These are phyloP conservation scores for Chrysina gloriosa DNA, from an alignment of 2,888 invertebrate species.

Conservation along the genomic window DNA sequence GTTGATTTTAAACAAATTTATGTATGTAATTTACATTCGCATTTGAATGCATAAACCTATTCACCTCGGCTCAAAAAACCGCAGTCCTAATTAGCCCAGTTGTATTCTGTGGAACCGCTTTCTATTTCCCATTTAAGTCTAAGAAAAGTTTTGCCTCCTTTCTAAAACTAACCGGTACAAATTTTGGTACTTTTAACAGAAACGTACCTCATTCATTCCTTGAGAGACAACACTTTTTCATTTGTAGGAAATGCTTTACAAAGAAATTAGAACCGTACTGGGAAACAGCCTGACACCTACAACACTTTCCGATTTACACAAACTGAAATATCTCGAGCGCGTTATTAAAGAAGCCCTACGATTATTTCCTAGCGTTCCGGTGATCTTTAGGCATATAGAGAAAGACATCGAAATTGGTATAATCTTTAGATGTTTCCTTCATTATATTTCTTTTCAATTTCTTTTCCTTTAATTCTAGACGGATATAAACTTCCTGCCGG, in stretches of 20 bases:
- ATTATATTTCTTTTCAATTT: background rate
- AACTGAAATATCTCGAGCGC: conserved; percentile 68
- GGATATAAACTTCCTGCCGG: conserved; percentile 55
- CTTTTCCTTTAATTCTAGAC: conserved; percentile 51
- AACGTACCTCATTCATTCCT: too few species aligned
- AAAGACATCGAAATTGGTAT: conserved; percentile 61
- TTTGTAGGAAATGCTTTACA: conserved; percentile 56
- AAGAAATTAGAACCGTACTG: conserved; percentile 59
- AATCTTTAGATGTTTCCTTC: background rate
- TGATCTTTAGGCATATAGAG: conserved; percentile 63
- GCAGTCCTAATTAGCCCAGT: too few species aligned
- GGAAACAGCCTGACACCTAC: conserved; percentile 48
- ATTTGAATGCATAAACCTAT: too few species aligned
- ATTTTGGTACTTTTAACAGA: too few species aligned
- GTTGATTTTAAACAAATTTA: too few species aligned
- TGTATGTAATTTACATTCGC: too few species aligned
- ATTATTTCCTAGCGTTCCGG: conserved; percentile 68
- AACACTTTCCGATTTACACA: conserved; percentile 56
- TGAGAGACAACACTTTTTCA: too few species aligned
- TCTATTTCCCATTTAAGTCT: too few species aligned
- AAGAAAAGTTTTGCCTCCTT: too few species aligned
- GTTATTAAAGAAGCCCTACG: conserved; percentile 69
- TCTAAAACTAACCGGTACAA: too few species aligned
- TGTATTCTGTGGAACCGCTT: too few species aligned
- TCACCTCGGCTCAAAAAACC: too few species aligned